Evolutionary conservation across 2,888 invertebrate species (phyloP), one percentile per base, ranked within the genome.

Genomic region (Plemyria rubiginata): DNA sequence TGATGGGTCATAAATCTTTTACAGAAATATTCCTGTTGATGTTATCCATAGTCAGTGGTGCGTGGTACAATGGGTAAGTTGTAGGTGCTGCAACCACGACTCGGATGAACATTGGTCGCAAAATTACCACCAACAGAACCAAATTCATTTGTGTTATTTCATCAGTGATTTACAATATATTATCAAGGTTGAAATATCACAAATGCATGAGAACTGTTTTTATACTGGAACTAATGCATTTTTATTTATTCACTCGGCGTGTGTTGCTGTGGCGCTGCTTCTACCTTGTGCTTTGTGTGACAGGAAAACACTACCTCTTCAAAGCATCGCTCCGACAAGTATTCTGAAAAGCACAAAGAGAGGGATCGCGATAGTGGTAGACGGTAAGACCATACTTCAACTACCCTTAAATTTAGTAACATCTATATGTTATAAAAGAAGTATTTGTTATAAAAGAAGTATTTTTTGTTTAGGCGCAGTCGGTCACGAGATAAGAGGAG

Each of bases 1-100:
- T 95, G 93, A 95, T 93, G 94, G 95, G 95, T 94, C 95, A 92
- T 95, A 92, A 90, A 95, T 96, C 95, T 96, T 96, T 95, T 96
- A 95, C 96, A 96, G 96, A 96, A 95, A 92, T 94, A 93, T 94
- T 93, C 94, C 93, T 94, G 94, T 94, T 94, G 94, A 94, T 94
- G 92, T 92, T 94, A 93, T 94, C 93, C 94, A 65, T 65, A 65
- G 65, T 65, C 94, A 94, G 94, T 94, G 60, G 93, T 93, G 93
- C 94, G 87, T 90, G 94, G 93, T 93, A 87, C 90, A 84, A 94
- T 94, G 93, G 94, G 95, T 95, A 95, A 95, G 95, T 95, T 93
- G 94, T 88, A 90, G 89, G 94, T 86, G 86, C 86, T 78, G 66
- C 80, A 78, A 84, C 84, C 85, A 85, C 82, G 83, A 82, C 83